A percentile compares a stretch with the other conserved stretches of the same genome.
Conservation (phyloP, 2,797 vertebrate genomes). For the Trachurus trachurus region DNA sequence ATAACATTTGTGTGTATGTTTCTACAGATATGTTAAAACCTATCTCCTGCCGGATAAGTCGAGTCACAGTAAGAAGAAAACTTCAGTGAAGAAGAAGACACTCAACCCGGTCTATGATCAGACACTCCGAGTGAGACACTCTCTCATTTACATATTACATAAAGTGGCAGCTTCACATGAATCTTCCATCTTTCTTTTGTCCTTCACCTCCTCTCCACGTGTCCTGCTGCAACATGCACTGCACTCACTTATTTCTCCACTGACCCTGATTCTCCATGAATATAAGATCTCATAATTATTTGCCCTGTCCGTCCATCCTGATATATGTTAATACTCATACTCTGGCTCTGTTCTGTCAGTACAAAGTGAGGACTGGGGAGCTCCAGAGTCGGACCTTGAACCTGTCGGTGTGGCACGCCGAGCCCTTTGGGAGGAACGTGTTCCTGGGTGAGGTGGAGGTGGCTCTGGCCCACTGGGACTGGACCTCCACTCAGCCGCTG, state of each 20-base stretch:
- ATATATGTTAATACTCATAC: background rate
- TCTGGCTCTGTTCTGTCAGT: constrained; percentile 79
- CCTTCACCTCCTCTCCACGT: background rate
- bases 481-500: constrained; percentile 85
- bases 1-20: background rate
- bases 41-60: constrained; percentile 97
- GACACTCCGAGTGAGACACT: constrained; percentile 89
- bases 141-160: constrained; percentile 37
- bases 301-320: background rate
- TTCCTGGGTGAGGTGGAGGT: constrained; percentile 96
- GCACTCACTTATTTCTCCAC: background rate
- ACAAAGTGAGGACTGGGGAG: constrained; percentile 89
- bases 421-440: constrained; percentile 91
- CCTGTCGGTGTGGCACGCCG: constrained; percentile 96
- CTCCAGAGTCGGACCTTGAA: constrained; percentile 91
- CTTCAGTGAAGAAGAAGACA: constrained; percentile 91
- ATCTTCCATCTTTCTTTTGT: constrained; percentile 10
- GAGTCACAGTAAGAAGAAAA: constrained; percentile 94
- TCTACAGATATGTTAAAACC: constrained; percentile 93
- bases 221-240: constrained; percentile 21
- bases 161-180: constrained; percentile 15
- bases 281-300: background rate
- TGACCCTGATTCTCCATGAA: background rate
- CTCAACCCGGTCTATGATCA: constrained; percentile 95
- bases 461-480: constrained; percentile 90